Conservation (phyloP, 37 sponge, comb jelly and placozoan species). For the Oscarella lobularis region DNA sequence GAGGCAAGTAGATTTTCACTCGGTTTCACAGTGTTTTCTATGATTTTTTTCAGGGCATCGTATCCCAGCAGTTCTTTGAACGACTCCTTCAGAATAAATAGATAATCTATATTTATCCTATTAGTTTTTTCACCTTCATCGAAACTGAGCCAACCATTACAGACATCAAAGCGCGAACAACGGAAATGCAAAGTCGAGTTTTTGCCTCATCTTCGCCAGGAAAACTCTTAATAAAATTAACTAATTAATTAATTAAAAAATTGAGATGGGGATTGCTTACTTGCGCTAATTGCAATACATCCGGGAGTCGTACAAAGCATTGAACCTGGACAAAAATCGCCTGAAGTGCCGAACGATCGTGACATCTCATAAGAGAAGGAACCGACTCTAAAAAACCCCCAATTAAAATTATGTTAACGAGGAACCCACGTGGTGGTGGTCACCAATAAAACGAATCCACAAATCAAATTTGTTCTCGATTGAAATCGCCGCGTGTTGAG, state of each 20-base stretch:
- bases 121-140: too few relatives aligned
- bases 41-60: constrained; percentile 6
- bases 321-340: constrained; percentile 47
- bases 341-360: constrained; percentile 1
- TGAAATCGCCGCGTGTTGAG: background rate
- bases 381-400: background rate
- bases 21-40: constrained; percentile 16
- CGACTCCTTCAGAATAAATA: constrained; percentile 1
- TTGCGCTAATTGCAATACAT: constrained; percentile 17
- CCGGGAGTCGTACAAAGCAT: constrained; percentile 46
- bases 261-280: too few relatives aligned
- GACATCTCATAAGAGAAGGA: background rate
- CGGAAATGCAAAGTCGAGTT: background rate
- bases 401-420: too few relatives aligned
- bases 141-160: constrained; percentile 11
- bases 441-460: background rate
- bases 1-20: constrained; percentile 16
- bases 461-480: background rate
- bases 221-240: background rate
- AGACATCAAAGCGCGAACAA: constrained; percentile 19
- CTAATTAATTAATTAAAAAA: background rate
- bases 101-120: background rate
- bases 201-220: background rate
- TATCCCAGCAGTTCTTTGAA: constrained; percentile 31
- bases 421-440: background rate